Conservation (phyloP, 2,797 vertebrate species). For the Stomatorhinus walkeri region DNA sequence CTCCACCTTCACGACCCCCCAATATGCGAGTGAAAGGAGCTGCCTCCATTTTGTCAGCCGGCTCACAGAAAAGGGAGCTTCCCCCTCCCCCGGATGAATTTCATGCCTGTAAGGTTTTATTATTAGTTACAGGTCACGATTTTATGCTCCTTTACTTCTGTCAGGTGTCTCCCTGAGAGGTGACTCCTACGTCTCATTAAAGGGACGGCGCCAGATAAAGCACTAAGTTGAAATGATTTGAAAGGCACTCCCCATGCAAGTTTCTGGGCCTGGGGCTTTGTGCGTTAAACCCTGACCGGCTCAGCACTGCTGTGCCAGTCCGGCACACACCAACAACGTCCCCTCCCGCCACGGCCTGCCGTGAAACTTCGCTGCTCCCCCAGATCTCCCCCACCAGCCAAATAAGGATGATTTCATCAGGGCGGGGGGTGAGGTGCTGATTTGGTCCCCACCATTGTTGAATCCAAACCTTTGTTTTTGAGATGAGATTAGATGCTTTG, state of each 20-base stretch:
- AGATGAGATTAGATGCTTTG: not conserved
- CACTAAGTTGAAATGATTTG: not conserved
- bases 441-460: not conserved
- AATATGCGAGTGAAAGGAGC: not conserved
- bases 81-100: not conserved
- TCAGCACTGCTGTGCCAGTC: not conserved
- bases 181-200: conserved; percentile 22
- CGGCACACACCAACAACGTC: not conserved
- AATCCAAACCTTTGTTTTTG: not conserved
- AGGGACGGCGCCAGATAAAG: not conserved
- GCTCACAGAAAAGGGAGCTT: not conserved
- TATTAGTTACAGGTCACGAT: conserved; percentile 23
- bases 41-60: conserved; percentile 7
- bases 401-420: not conserved
- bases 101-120: conserved; percentile 11
- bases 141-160: conserved; percentile 19
- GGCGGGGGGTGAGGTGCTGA: not conserved
- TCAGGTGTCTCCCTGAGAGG: conserved; percentile 20
- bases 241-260: not conserved
- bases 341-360: not conserved
- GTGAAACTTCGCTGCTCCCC: not conserved
- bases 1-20: not conserved
- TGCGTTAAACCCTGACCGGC: not conserved
- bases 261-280: not conserved
- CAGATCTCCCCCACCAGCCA: not conserved